Evolutionary conservation across 2,113 vertebrate species (phyloP).

Genomic region (Austrofundulus limnaeus): DNA sequence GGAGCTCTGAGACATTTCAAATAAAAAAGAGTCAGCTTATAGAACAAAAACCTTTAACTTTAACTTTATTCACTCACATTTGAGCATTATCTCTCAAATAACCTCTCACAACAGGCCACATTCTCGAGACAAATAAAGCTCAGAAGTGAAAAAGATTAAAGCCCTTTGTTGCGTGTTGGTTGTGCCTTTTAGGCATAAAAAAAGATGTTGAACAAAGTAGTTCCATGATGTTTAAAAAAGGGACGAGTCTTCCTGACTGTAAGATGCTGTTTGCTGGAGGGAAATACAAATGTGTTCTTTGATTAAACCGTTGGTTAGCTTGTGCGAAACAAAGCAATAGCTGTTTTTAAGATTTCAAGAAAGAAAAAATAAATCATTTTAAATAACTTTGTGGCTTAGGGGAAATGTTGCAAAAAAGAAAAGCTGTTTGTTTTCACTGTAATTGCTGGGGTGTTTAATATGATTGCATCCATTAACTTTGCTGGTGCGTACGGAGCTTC

Average conservation of each 20-base stretch:
- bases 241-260: background rate
- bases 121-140: slow-evolving; percentile 1
- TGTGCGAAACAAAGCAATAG: slow-evolving; percentile 21
- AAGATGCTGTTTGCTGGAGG: background rate
- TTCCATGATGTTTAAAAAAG: background rate
- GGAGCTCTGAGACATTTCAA: background rate
- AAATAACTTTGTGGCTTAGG: slow-evolving; percentile 32
- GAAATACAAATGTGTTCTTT: slow-evolving; percentile 25
- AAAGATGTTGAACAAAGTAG: slow-evolving; percentile 7
- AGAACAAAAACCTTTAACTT: no score
- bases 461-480: slow-evolving; percentile 51
- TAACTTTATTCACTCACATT: slow-evolving; percentile 34
- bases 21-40: no score
- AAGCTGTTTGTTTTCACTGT: slow-evolving; percentile 48
- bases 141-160: slow-evolving; percentile 3
- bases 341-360: slow-evolving; percentile 29
- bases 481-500: slow-evolving; percentile 11
- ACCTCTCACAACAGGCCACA: slow-evolving; percentile 25
- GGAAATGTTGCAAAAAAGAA: slow-evolving; percentile 32
- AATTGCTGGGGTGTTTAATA: slow-evolving; percentile 47
- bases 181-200: slow-evolving; percentile 3
- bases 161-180: no score
- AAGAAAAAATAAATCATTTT: slow-evolving; percentile 31
- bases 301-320: slow-evolving; percentile 29
- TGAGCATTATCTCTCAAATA: slow-evolving; percentile 35